A percentile compares a stretch with the other conserved stretches of the same genome.
phyloP scores from a whole-genome alignment of 2,797 vertebrate species.

The Phataginus tetradactyla region DNA sequence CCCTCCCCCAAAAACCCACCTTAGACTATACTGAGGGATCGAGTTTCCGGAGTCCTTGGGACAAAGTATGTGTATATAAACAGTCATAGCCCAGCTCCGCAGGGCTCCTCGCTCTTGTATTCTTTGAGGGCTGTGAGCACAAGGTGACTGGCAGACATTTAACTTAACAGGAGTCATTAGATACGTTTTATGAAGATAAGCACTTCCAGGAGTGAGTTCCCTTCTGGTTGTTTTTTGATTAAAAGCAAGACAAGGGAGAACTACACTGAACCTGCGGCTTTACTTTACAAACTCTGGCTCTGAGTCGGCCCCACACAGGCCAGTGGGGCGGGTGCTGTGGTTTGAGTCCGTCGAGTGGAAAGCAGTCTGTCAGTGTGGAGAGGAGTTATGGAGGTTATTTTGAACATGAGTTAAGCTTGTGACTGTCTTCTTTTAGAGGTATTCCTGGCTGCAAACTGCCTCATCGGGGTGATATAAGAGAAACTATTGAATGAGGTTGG shows the following conservation, averaged over 20 bases:
- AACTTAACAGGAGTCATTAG: constrained; percentile 60
- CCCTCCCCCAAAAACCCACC: neutral
- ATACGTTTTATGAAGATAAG: constrained; percentile 69
- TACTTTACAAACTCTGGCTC: constrained; percentile 55
- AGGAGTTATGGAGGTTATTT: constrained; percentile 85
- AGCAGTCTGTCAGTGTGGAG: constrained; percentile 86
- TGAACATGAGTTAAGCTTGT: constrained; percentile 87
- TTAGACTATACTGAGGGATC: constrained; percentile 21
- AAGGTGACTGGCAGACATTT: constrained; percentile 49
- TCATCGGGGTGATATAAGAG: constrained; percentile 85
- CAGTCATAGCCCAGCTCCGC: constrained; percentile 23
- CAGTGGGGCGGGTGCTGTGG: constrained; percentile 22
- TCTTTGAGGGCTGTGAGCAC: constrained; percentile 64
- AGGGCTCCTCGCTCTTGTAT: constrained; percentile 59
- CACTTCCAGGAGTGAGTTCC: constrained; percentile 70
- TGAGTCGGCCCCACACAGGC: neutral
- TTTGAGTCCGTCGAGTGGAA: constrained; percentile 72
- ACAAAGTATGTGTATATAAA: constrained; percentile 62
- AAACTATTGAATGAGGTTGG: constrained; percentile 82
- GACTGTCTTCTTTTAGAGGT: constrained; percentile 79
- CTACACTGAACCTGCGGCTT: constrained; percentile 64
- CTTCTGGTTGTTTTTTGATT: constrained; percentile 71
- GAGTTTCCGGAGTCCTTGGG: constrained; percentile 50
- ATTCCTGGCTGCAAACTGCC: constrained; percentile 86
- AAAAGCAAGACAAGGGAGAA: constrained; percentile 67